These are phyloP conservation scores for Aplodontia rufa DNA, from an alignment of 2,113 vertebrate genomes.

Conservation along the genomic window DNA sequence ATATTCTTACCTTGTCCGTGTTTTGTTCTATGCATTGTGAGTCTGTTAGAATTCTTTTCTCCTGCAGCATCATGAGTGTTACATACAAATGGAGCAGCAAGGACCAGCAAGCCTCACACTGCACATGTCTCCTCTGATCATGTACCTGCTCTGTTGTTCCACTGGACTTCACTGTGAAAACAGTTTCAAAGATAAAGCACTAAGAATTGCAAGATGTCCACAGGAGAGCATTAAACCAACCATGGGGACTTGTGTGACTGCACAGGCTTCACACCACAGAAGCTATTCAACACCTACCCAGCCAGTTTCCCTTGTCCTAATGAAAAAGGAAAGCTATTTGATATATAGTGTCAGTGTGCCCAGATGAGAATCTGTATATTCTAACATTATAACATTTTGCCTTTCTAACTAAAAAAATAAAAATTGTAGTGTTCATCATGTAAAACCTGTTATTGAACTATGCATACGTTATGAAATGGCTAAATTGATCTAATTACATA, in stretches of 20 bases:
- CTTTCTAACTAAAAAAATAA: not conserved
- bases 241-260: not conserved
- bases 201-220: not conserved
- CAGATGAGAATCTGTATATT: not conserved
- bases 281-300: not conserved
- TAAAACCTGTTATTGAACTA: not conserved
- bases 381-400: not conserved
- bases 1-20: not conserved
- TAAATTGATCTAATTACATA: not conserved
- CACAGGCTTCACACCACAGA: not conserved
- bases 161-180: not conserved
- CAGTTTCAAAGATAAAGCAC: not conserved
- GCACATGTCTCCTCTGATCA: not conserved
- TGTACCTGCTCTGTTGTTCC: no score
- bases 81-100: not conserved
- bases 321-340: not conserved
- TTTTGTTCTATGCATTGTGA: not conserved
- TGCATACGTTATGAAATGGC: not conserved
- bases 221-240: not conserved
- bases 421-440: not conserved
- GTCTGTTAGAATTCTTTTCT: not conserved
- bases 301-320: not conserved
- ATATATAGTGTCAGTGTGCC: not conserved
- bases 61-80: not conserved
- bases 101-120: not conserved